Conservation (phyloP, 2,888 invertebrate species). For the Unio pictorum region DNA sequence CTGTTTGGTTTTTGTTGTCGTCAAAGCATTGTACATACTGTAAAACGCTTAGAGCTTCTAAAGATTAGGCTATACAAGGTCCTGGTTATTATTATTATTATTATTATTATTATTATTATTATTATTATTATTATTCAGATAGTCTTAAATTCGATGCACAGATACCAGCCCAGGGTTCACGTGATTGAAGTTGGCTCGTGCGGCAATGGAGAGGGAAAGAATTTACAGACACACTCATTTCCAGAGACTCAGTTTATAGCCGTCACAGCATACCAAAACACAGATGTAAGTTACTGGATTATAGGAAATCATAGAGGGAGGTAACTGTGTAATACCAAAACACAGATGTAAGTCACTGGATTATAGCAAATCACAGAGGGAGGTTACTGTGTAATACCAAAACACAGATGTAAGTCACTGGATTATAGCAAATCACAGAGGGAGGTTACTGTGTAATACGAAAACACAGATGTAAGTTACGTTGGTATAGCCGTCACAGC, state of each 20-base stretch:
- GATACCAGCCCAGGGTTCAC: slow-evolving; percentile 68
- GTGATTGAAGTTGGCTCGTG: slow-evolving; percentile 62
- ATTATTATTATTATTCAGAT: slow-evolving; percentile 44
- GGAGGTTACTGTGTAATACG: too few species aligned
- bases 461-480: too few species aligned
- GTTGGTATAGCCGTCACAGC: slow-evolving; percentile 67
- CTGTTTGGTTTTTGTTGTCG: too few species aligned
- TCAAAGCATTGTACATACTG: too few species aligned
- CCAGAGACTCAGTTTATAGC: slow-evolving; percentile 70
- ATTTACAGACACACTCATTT: slow-evolving; percentile 61
- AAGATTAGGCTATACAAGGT: too few species aligned
- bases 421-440: slow-evolving; percentile 69
- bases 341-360: slow-evolving; percentile 63
- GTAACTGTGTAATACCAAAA: slow-evolving; percentile 59
- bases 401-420: slow-evolving; percentile 69
- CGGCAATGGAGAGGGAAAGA: slow-evolving; percentile 55
- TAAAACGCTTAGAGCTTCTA: too few species aligned
- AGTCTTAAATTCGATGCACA: slow-evolving; percentile 69
- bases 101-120: too few species aligned
- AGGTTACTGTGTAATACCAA: slow-evolving; percentile 58
- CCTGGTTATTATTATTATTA: too few species aligned
- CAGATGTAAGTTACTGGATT: slow-evolving; percentile 68
- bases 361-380: too few species aligned
- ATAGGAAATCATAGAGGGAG: slow-evolving; percentile 67
- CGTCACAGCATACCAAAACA: slow-evolving; percentile 71